Percentiles rank a stretch among this genome's conserved stretches.
phyloP scores from a whole-genome alignment of 2,797 vertebrate species.

The Molossus alvarezi region DNA sequence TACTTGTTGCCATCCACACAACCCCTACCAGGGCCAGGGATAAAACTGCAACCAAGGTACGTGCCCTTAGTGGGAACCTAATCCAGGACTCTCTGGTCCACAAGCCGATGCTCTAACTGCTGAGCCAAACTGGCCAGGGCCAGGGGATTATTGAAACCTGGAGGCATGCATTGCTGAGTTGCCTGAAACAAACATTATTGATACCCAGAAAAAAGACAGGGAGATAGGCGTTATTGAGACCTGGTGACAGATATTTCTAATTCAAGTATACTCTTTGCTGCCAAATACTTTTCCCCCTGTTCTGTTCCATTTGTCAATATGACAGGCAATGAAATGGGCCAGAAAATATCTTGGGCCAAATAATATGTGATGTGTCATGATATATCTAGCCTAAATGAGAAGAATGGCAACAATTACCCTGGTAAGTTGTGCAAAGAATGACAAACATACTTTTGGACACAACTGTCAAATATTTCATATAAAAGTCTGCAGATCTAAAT shows the following conservation, averaged over 20 bases:
- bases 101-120: too few relatives aligned
- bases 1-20: too few relatives aligned
- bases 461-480: slow-evolving; percentile 1
- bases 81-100: too few relatives aligned
- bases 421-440: slow-evolving; percentile 63
- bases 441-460: slow-evolving; percentile 1
- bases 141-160: slow-evolving; percentile 62
- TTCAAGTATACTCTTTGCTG: slow-evolving; percentile 71
- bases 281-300: slow-evolving; percentile 45
- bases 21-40: too few relatives aligned
- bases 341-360: slow-evolving; percentile 71
- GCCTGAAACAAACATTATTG: slow-evolving; percentile 67
- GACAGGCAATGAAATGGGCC: slow-evolving; percentile 53
- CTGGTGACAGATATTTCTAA: slow-evolving; percentile 75
- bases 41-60: too few relatives aligned
- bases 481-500: neutral
- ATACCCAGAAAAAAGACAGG: slow-evolving; percentile 61
- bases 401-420: slow-evolving; percentile 63
- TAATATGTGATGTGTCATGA: slow-evolving; percentile 67
- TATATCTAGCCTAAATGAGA: slow-evolving; percentile 60
- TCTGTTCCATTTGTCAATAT: slow-evolving; percentile 71
- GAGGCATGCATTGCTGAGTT: slow-evolving; percentile 61
- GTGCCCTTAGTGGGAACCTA: too few relatives aligned
- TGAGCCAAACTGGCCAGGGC: neutral
- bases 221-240: slow-evolving; percentile 73